phyloP scores from a whole-genome alignment of 2,113 vertebrate species.

The Oophaga pumilio region DNA sequence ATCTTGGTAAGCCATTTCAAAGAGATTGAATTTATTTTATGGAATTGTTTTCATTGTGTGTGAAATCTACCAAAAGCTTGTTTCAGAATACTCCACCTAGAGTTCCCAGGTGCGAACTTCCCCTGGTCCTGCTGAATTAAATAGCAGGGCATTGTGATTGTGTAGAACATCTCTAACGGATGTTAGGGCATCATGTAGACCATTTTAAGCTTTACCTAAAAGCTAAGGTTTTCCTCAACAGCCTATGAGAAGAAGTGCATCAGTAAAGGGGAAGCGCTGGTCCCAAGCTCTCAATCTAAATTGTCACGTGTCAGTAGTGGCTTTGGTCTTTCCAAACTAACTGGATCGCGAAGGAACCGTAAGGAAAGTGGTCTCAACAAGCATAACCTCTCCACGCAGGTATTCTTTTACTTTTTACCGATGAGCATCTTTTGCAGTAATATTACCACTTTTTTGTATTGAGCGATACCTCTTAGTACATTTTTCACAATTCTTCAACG shows the following conservation, averaged over 20 bases:
- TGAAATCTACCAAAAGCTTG: background rate
- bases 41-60: background rate
- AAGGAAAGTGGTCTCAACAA: constrained; percentile 93
- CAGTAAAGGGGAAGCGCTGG: constrained; percentile 87
- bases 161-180: background rate
- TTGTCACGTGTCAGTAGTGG: constrained; percentile 95
- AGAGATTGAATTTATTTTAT: background rate
- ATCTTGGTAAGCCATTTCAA: constrained; percentile 80
- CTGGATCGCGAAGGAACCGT: constrained; percentile 89
- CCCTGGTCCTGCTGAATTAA: background rate
- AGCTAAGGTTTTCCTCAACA: constrained; percentile 60
- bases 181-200: too few relatives aligned
- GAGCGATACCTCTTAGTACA: background rate
- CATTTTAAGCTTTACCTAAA: too few relatives aligned
- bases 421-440: background rate
- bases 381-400: constrained; percentile 93
- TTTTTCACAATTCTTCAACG: background rate
- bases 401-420: constrained; percentile 60
- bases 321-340: constrained; percentile 96
- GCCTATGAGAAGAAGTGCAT: constrained; percentile 95
- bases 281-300: constrained; percentile 89
- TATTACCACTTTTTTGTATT: background rate
- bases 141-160: background rate
- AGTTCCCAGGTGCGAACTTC: too few relatives aligned
- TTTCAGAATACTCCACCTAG: background rate